A percentile compares a stretch with the other conserved stretches of the same genome.
Evolutionary conservation across 2,797 vertebrate species (phyloP).

Genomic region (Fistularia tabacaria): DNA sequence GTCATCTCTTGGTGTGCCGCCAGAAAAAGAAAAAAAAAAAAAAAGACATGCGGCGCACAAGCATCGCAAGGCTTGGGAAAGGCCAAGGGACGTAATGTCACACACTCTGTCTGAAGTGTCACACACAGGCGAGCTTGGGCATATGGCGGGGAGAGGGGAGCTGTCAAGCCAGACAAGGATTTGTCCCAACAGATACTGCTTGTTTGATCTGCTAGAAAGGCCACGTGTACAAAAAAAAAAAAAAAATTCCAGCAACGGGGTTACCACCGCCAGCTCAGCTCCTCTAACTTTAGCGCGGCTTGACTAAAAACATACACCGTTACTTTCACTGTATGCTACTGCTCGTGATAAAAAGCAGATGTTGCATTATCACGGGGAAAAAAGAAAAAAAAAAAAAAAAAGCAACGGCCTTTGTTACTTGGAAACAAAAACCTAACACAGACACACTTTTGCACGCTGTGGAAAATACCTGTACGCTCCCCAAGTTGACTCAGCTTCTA

Average conservation of each 20-base stretch:
- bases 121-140: constrained; percentile 48
- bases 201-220: constrained; percentile 38
- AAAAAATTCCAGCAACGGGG: constrained; percentile 21
- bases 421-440: constrained; percentile 7
- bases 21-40: not conserved
- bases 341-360: constrained; percentile 10
- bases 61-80: constrained; percentile 17
- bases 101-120: constrained; percentile 54
- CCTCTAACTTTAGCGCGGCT: constrained; percentile 8
- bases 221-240: constrained; percentile 1
- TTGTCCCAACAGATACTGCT: constrained; percentile 50
- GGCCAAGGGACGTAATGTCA: constrained; percentile 57
- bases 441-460: constrained; percentile 2
- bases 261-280: constrained; percentile 30
- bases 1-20: not conserved
- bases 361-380: not conserved
- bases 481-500: too few relatives aligned
- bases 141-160: constrained; percentile 45
- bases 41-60: constrained; percentile 8
- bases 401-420: not conserved
- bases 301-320: constrained; percentile 6
- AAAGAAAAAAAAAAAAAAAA: too few relatives aligned
- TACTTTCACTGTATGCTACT: not conserved
- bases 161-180: constrained; percentile 50
- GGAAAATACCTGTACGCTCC: constrained; percentile 1